Conservation (phyloP, 2,113 vertebrate species). For the Reinhardtius hippoglossoides region DNA sequence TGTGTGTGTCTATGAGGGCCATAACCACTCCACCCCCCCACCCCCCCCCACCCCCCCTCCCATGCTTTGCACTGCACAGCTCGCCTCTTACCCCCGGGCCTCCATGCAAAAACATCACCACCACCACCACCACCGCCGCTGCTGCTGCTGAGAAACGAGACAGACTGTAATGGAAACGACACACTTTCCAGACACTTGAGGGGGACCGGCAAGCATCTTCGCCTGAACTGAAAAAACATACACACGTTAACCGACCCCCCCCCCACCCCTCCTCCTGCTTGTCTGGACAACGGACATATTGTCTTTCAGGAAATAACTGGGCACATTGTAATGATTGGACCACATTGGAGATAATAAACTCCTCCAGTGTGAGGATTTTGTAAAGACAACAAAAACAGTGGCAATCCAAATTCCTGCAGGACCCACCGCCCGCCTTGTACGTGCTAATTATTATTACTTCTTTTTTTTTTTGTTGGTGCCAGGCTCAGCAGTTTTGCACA, state of each 20-base stretch:
- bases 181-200: slow-evolving; percentile 84
- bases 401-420: background rate
- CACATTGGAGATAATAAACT: slow-evolving; percentile 59
- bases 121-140: slow-evolving; percentile 48
- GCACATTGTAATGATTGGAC: slow-evolving; percentile 57
- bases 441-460: no score
- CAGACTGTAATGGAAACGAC: slow-evolving; percentile 77
- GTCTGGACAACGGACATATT: slow-evolving; percentile 50
- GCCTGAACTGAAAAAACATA: slow-evolving; percentile 74
- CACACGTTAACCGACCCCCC: slow-evolving; percentile 28
- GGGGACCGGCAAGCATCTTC: slow-evolving; percentile 82
- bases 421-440: slow-evolving; percentile 7
- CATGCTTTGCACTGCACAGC: slow-evolving; percentile 41
- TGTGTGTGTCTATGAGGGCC: slow-evolving; percentile 50
- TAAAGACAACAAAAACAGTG: slow-evolving; percentile 33
- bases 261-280: background rate
- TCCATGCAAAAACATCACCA: slow-evolving; percentile 78
- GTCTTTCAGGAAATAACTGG: slow-evolving; percentile 67
- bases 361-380: slow-evolving; percentile 14
- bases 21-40: slow-evolving; percentile 18
- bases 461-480: no score
- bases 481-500: background rate
- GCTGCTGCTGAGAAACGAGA: slow-evolving; percentile 72
- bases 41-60: slow-evolving; percentile 4
- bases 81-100: slow-evolving; percentile 51